phyloP scores from a whole-genome alignment of 2,888 invertebrate species.

The Andrena praecox region DNA sequence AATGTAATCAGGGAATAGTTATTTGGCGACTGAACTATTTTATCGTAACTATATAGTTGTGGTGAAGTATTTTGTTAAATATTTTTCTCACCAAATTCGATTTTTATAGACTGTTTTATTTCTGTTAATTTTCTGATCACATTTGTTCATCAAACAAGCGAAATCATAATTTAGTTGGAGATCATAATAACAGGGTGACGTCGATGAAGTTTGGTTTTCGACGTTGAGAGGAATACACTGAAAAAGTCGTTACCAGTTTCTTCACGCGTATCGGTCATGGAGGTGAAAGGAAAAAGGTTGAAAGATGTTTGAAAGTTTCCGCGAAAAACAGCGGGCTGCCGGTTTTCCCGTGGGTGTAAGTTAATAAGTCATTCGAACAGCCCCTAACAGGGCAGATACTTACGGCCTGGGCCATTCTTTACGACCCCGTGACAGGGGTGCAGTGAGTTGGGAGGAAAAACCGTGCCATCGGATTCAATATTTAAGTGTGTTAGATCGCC shows the following conservation, averaged over 20 bases:
- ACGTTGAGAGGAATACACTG: not conserved
- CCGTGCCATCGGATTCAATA: constrained; percentile 46
- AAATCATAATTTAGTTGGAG: too few species aligned
- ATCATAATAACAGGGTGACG: too few species aligned
- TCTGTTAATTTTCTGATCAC: not conserved
- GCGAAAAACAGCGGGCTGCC: constrained; percentile 19
- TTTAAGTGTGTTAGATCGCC: constrained; percentile 20
- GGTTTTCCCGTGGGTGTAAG: constrained; percentile 55
- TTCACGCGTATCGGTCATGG: not conserved
- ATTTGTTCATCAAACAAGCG: too few species aligned
- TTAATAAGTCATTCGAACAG: constrained; percentile 68
- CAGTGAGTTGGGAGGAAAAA: constrained; percentile 16
- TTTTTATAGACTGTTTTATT: not conserved
- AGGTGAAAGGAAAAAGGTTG: constrained; percentile 23
- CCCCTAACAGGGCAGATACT: constrained; percentile 36
- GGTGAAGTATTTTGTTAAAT: too few species aligned
- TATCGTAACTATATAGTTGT: too few species aligned
- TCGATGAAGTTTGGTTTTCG: not conserved
- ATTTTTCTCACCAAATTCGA: not conserved
- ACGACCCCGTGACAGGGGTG: constrained; percentile 9
- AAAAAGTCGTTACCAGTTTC: constrained; percentile 4
- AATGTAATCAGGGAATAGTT: too few species aligned
- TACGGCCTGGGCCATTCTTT: constrained; percentile 40
- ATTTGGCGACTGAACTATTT: too few species aligned
- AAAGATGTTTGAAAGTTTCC: constrained; percentile 32